Evolutionary conservation across 2,113 vertebrate genomes (phyloP).

Genomic region (Corythoichthys intestinalis): DNA sequence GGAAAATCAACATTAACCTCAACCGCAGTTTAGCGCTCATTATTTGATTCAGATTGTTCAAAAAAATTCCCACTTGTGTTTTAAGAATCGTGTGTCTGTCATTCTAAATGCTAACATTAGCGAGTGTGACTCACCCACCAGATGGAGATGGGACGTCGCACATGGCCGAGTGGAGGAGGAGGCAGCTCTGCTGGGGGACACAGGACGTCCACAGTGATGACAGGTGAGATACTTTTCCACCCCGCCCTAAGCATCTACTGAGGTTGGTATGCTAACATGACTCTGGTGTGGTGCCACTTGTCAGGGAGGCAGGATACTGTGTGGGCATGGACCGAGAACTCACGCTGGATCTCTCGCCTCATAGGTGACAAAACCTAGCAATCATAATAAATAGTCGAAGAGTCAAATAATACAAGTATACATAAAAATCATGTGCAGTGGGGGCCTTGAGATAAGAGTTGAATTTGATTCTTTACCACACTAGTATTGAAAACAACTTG

Average conservation of each 20-base stretch:
- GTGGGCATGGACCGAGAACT: background rate
- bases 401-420: too few species aligned
- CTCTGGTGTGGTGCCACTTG: background rate
- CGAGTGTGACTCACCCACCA: constrained; percentile 17
- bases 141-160: constrained; percentile 78
- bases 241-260: background rate
- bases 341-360: background rate
- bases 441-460: too few species aligned
- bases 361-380: background rate
- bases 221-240: constrained; percentile 23
- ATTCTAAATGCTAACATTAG: background rate
- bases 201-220: constrained; percentile 74
- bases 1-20: constrained; percentile 1
- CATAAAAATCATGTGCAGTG: too few species aligned
- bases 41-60: too few species aligned
- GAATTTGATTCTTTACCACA: too few species aligned
- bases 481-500: too few species aligned
- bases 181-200: constrained; percentile 80
- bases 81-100: background rate
- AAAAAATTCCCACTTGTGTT: background rate
- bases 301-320: background rate
- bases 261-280: background rate
- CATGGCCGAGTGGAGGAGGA: constrained; percentile 82
- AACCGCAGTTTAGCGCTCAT: too few species aligned
- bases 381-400: too few species aligned